Conservation (phyloP, 37 sponge, comb jelly and placozoan species). For the Ianthella basta region DNA sequence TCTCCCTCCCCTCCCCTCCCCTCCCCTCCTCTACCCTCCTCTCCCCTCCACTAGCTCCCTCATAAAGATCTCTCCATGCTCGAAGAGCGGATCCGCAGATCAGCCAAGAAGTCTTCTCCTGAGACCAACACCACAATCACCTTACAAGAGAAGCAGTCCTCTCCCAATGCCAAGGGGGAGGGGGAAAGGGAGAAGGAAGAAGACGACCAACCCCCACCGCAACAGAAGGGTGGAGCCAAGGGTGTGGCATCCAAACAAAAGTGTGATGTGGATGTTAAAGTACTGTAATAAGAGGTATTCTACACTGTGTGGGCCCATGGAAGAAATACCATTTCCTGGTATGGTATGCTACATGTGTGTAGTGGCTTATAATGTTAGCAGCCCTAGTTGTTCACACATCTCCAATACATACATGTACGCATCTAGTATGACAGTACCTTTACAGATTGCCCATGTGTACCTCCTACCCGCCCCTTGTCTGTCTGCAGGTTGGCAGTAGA, state of each 20-base stretch:
- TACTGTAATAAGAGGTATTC: too few relatives aligned
- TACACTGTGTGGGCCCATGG: too few relatives aligned
- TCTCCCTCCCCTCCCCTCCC: not conserved
- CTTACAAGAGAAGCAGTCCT: not conserved
- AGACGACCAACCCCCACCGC: not conserved
- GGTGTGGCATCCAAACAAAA: too few relatives aligned
- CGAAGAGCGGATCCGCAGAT: constrained; percentile 73
- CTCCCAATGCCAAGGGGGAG: not conserved
- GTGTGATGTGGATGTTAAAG: too few relatives aligned
- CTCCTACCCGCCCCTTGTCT: too few relatives aligned
- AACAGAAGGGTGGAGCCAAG: not conserved
- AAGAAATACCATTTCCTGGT: too few relatives aligned
- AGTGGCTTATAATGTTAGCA: too few relatives aligned
- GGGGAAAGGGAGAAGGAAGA: not conserved
- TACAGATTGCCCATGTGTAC: too few relatives aligned
- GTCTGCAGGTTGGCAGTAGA: not conserved
- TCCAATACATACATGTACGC: too few relatives aligned
- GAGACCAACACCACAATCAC: not conserved
- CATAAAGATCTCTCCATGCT: constrained; percentile 74
- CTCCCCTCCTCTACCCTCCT: not conserved
- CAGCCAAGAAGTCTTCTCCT: constrained; percentile 41
- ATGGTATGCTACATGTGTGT: too few relatives aligned
- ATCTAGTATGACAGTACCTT: too few relatives aligned
- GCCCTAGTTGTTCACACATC: too few relatives aligned
- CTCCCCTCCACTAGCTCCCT: constrained; percentile 47